These are phyloP conservation scores for Eupleurogrammus muticus DNA, from an alignment of 2,797 vertebrate genomes.

Conservation along the genomic window DNA sequence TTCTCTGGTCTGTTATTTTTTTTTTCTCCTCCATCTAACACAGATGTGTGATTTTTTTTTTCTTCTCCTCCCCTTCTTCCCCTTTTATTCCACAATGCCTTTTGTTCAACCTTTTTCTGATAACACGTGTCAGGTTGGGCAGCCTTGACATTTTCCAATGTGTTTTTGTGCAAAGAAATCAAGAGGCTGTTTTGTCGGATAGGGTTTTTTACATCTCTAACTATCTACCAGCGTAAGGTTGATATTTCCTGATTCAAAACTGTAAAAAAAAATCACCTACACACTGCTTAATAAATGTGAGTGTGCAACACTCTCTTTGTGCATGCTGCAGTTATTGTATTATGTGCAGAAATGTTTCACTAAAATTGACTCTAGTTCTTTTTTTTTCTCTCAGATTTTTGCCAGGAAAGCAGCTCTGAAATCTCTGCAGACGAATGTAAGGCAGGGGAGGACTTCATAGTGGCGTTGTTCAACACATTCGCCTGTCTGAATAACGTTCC, in stretches of 20 bases:
- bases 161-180: constrained; percentile 67
- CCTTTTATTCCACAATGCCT: constrained; percentile 68
- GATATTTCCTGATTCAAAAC: constrained; percentile 53
- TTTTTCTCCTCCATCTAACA: constrained; percentile 62
- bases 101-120: constrained; percentile 79
- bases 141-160: constrained; percentile 80
- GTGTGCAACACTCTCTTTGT: constrained; percentile 18
- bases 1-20: constrained; percentile 62
- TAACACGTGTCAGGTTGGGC: constrained; percentile 76
- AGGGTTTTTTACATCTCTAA: constrained; percentile 51
- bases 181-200: constrained; percentile 62
- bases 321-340: constrained; percentile 34
- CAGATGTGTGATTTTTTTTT: constrained; percentile 80
- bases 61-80: constrained; percentile 58
- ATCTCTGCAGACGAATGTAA: constrained; percentile 58
- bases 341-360: constrained; percentile 23
- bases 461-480: constrained; percentile 88
- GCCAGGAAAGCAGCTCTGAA: constrained; percentile 57
- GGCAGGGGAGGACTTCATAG: constrained; percentile 79
- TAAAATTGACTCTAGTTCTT: constrained; percentile 11
- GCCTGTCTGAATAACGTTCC: constrained; percentile 86
- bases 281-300: constrained; percentile 9
- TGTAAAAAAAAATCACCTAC: constrained; percentile 29
- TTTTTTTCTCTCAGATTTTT: constrained; percentile 70
- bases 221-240: constrained; percentile 35